Conservation (phyloP, 2,113 vertebrate species). For the Macrotus californicus region DNA sequence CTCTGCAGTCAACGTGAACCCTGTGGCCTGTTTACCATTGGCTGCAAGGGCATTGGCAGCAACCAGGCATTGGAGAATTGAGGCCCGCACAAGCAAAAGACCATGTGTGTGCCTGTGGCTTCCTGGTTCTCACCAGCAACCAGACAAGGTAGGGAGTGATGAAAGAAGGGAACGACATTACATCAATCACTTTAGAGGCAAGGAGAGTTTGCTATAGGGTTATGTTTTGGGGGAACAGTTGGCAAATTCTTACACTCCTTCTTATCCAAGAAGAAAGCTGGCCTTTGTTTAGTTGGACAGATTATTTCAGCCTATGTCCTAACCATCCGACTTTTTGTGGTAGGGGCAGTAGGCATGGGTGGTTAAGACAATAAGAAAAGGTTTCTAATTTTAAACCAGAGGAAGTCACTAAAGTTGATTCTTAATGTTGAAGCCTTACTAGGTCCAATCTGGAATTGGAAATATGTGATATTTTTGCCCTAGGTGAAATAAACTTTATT, state of each 20-base stretch:
- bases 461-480: conserved; percentile 37
- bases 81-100: conserved; percentile 78
- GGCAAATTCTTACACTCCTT: conserved; percentile 55
- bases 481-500: conserved; percentile 51
- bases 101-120: conserved; percentile 64
- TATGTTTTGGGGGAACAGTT: conserved; percentile 61
- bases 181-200: conserved; percentile 87
- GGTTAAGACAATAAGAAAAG: conserved; percentile 41
- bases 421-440: conserved; percentile 38
- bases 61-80: conserved; percentile 90
- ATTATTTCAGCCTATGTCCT: conserved; percentile 65
- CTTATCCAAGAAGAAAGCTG: conserved; percentile 54
- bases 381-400: conserved; percentile 50
- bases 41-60: conserved; percentile 97
- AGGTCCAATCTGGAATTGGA: conserved; percentile 39
- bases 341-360: background rate
- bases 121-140: conserved; percentile 83
- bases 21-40: conserved; percentile 91
- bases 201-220: conserved; percentile 73
- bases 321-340: conserved; percentile 53
- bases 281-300: conserved; percentile 58
- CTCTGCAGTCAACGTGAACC: conserved; percentile 96
- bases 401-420: conserved; percentile 48
- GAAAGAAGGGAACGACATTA: conserved; percentile 78
- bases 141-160: conserved; percentile 83